Evolutionary conservation across 53 echinoderm and acorn worm genomes (phyloP).

Genomic region (Holothuria leucospilota): DNA sequence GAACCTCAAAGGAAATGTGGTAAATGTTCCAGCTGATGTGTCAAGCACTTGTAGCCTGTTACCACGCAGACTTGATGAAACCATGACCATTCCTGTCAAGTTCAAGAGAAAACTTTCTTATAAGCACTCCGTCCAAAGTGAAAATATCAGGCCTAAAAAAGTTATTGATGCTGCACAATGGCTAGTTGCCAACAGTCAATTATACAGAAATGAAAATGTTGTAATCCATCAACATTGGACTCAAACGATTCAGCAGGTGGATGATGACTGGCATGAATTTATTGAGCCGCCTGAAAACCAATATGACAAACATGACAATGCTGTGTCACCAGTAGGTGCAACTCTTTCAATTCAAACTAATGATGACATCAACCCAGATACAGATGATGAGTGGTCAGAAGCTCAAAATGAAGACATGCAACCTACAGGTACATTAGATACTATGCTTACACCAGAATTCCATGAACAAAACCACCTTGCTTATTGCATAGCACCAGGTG

Average conservation of each 20-base stretch:
- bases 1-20: conserved; percentile 53
- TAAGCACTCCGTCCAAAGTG: conserved; percentile 42
- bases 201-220: conserved; percentile 40
- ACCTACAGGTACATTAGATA: conserved; percentile 51
- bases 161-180: conserved; percentile 61
- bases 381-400: conserved; percentile 60
- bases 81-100: conserved; percentile 52
- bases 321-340: background rate
- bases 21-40: conserved; percentile 53
- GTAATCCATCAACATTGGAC: conserved; percentile 12
- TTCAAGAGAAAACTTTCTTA: conserved; percentile 61
- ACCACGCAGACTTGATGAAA: conserved; percentile 41
- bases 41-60: conserved; percentile 16
- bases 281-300: background rate
- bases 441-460: conserved; percentile 47
- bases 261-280: conserved; percentile 33
- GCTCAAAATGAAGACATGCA: conserved; percentile 30
- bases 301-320: background rate
- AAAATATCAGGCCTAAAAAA: conserved; percentile 62
- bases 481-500: conserved; percentile 58
- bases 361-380: background rate
- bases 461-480: conserved; percentile 32
- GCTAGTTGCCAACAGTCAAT: conserved; percentile 37
- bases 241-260: background rate
- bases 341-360: background rate